Percentiles rank a stretch among this genome's conserved stretches.
These are phyloP conservation scores for Anastatus disparis DNA, from an alignment of 1,140 invertebrate genomes.

Conservation along the genomic window DNA sequence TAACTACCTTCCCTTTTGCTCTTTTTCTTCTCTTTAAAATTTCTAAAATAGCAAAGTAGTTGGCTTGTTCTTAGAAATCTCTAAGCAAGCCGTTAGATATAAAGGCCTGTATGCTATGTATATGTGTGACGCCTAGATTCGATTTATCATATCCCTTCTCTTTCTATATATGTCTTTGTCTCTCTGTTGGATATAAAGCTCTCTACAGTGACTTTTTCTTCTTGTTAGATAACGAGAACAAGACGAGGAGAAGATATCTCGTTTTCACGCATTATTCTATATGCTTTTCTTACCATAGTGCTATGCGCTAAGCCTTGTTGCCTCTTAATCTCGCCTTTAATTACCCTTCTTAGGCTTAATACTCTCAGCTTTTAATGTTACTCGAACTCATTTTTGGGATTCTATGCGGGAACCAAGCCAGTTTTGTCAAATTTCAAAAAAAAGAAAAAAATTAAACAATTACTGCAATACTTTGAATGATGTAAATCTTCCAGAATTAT, in stretches of 20 bases:
- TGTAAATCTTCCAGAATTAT: no score
- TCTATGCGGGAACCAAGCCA: no score
- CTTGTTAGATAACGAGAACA: no score
- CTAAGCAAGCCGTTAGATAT: background rate
- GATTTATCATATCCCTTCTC: slow-evolving; percentile 29
- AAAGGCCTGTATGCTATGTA: slow-evolving; percentile 19
- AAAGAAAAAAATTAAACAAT: no score
- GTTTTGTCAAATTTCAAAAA: no score
- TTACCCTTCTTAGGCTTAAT: background rate
- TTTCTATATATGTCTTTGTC: no score
- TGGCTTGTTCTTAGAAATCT: slow-evolving; percentile 18
- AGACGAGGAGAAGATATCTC: no score
- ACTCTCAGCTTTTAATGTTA: no score
- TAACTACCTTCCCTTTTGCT: background rate
- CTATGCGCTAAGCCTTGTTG: background rate
- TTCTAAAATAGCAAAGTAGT: slow-evolving; percentile 10
- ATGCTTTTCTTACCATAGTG: background rate
- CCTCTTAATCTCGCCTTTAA: slow-evolving; percentile 37
- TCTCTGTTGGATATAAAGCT: slow-evolving; percentile 7
- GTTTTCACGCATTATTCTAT: background rate
- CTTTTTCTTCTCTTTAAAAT: no score
- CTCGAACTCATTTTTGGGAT: no score
- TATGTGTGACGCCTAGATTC: slow-evolving; percentile 26
- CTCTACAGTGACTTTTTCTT: slow-evolving; percentile 10
- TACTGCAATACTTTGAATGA: no score